Conservation (phyloP, 2,113 vertebrate genomes). For the Synodontis membranacea region DNA sequence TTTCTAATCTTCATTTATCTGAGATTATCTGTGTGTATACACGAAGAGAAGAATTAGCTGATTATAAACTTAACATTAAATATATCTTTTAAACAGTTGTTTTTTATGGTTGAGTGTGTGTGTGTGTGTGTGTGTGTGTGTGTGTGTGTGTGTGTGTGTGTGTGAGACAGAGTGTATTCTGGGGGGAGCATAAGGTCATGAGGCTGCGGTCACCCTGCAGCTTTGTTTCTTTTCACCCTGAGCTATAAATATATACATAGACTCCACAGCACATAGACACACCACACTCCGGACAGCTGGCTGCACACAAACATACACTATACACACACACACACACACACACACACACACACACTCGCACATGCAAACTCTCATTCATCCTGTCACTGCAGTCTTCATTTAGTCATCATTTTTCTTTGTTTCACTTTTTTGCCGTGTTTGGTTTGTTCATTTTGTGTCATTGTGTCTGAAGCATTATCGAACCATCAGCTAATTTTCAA, state of each 20-base stretch:
- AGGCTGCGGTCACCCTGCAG: constrained; percentile 10
- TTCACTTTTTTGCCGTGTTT: constrained; percentile 25
- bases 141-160: neutral
- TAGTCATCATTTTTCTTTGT: constrained; percentile 11
- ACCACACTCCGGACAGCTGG: neutral
- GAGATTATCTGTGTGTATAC: neutral
- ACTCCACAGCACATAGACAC: constrained; percentile 4
- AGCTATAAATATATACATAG: constrained; percentile 17
- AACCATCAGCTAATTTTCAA: neutral
- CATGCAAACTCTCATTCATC: constrained; percentile 11
- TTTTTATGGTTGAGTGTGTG: neutral
- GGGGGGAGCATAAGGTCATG: neutral
- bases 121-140: neutral
- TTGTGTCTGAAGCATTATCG: neutral
- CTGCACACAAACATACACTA: neutral
- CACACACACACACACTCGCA: constrained; percentile 7
- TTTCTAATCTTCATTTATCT: neutral
- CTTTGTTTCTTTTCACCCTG: constrained; percentile 11
- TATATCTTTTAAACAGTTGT: neutral
- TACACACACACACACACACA: neutral
- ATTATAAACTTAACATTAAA: too few species aligned
- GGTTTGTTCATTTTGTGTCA: neutral
- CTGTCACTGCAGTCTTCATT: constrained; percentile 9
- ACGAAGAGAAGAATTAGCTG: neutral
- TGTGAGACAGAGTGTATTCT: too few species aligned